Evolutionary conservation across 2,888 invertebrate species (phyloP), one percentile per base, ranked within the genome.

Genomic region (Rambutsinella grinnellia): DNA sequence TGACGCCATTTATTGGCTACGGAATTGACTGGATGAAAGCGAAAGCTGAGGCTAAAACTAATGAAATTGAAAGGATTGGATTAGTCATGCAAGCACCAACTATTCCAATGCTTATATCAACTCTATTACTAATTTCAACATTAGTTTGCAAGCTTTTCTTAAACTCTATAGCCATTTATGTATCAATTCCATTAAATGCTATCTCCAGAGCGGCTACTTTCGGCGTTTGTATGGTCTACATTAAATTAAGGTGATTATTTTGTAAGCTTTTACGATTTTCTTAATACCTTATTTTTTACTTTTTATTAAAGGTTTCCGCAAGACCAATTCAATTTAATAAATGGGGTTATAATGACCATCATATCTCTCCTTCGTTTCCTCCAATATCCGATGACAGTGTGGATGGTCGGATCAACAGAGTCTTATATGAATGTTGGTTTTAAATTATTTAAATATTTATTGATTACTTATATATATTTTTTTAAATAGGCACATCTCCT

Each of bases 231-330:
- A 84, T 85, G 1, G 84, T 85, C 19, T 86, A 85, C 69, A 53
- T 85, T n/a, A 72, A 85, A 62, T 82, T 85, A 21, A 84, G 86
- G 86, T 85, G 70, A 70, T n/a, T n/a, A n/a, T n/a, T n/a, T n/a
- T n/a, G n/a, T n/a, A n/a, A n/a, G n/a, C n/a, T n/a, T n/a, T n/a
- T n/a, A n/a, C n/a, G n/a, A n/a, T n/a, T n/a, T n/a, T n/a, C n/a
- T n/a, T n/a, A n/a, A n/a, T n/a, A n/a, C n/a, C n/a, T n/a, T n/a
- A n/a, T n/a, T n/a, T n/a, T n/a, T n/a, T n/a, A n/a, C n/a, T n/a
- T n/a, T n/a, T n/a, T n/a, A n/a, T n/a, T n/a, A 57, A 66, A 85
- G 86, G 69, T 86, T 85, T 78, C 85, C 85, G 23, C 83, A 82
- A 1, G 78, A 81, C n/a, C 85, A 86, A 60, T 86, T 86, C 68